Conservation (phyloP, 1,140 invertebrate genomes). For the Drosophila jambulina region DNA sequence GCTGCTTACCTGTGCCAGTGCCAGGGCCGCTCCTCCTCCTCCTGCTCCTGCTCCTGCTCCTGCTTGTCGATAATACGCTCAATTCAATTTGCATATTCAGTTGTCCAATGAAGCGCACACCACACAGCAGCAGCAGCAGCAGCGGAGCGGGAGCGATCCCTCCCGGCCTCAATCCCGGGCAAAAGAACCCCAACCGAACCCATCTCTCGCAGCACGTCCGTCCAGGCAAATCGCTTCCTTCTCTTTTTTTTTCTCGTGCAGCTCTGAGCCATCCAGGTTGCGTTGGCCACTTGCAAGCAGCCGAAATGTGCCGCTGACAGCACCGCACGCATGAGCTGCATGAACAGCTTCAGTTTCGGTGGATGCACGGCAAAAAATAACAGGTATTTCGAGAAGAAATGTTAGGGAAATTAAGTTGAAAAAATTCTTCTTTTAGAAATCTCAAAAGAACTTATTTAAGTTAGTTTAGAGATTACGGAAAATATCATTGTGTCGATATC, state of each 20-base stretch:
- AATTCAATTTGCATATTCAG: conserved; percentile 84
- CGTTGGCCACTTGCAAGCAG: conserved; percentile 73
- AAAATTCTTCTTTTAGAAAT: too few species aligned
- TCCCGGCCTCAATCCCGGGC: conserved; percentile 17
- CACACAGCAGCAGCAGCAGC: conserved; percentile 40
- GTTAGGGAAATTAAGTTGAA: background rate
- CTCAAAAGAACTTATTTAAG: background rate
- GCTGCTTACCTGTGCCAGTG: conserved; percentile 55
- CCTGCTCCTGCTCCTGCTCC: conserved; percentile 6
- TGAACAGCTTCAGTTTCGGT: conserved; percentile 23
- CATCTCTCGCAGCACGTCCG: conserved; percentile 2
- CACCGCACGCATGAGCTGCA: conserved; percentile 62
- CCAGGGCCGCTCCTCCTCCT: conserved; percentile 22
- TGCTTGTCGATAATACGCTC: conserved; percentile 77
- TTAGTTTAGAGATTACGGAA: too few species aligned
- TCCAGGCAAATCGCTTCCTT: conserved; percentile 62
- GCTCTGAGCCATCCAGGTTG: conserved; percentile 38
- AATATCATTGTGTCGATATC: too few species aligned
- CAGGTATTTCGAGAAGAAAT: background rate
- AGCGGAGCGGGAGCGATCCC: conserved; percentile 24
- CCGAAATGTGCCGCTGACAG: conserved; percentile 72
- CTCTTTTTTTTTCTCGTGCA: conserved; percentile 31
- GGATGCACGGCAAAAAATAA: background rate
- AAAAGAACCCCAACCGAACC: conserved; percentile 11
- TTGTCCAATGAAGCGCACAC: conserved; percentile 80